Evolutionary conservation across 2,797 vertebrate species (phyloP).

Genomic region (Muscicapa striata): DNA sequence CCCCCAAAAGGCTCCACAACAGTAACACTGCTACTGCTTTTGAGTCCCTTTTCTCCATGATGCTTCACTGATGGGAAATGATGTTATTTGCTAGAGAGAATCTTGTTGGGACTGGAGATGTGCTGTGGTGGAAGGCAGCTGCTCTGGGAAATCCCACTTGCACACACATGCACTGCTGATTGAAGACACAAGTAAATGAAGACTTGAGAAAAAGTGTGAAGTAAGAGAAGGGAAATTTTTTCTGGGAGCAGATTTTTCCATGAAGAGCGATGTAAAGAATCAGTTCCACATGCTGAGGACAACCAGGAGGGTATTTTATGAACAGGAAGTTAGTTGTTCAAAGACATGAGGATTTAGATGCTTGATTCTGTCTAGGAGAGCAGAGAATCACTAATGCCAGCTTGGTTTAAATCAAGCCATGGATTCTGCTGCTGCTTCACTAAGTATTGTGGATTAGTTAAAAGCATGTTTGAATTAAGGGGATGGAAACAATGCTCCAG

Average conservation of each 20-base stretch:
- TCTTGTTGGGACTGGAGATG: background rate
- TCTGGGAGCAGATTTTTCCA: background rate
- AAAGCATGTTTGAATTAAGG: constrained; percentile 32
- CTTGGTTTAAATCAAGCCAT: background rate
- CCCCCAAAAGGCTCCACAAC: background rate
- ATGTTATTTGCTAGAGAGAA: background rate
- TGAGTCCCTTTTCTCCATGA: background rate
- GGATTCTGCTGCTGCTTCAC: background rate
- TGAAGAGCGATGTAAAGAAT: background rate
- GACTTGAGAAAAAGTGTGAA: background rate
- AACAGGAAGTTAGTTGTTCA: background rate
- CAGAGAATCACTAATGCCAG: background rate
- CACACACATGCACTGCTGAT: too few relatives aligned
- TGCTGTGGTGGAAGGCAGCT: background rate
- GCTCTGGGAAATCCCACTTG: background rate
- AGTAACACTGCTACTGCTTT: background rate
- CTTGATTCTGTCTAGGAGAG: background rate
- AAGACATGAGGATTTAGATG: background rate
- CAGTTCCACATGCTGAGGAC: background rate
- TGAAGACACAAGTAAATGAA: background rate
- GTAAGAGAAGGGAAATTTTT: background rate
- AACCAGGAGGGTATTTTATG: background rate
- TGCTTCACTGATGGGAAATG: background rate
- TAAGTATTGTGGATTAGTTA: constrained; percentile 15
- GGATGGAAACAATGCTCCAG: constrained; percentile 18